phyloP scores from a whole-genome alignment of 2,113 vertebrate genomes.

The Rhinogobius similis region DNA sequence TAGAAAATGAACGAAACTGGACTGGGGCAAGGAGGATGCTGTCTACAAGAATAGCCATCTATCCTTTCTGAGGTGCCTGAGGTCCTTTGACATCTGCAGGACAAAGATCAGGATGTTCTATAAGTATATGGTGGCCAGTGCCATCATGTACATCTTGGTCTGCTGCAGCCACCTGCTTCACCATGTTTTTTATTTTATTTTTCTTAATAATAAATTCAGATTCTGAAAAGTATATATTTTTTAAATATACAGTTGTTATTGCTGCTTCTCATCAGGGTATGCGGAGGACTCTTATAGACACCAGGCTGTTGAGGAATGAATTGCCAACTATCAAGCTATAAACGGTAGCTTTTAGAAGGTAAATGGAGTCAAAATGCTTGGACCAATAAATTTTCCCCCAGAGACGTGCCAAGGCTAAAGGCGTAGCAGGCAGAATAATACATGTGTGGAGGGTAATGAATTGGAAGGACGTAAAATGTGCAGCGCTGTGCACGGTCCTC shows the following conservation, averaged over 20 bases:
- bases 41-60: no score
- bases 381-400: conserved; percentile 73
- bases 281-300: conserved; percentile 45
- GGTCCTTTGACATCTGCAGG: no score
- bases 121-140: no score
- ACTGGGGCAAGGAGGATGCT: no score
- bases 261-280: conserved; percentile 42
- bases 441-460: conserved; percentile 77
- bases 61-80: no score
- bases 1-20: no score
- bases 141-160: no score
- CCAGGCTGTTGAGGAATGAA: conserved; percentile 54
- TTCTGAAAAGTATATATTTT: no score
- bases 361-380: conserved; percentile 77
- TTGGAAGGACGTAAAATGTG: conserved; percentile 73
- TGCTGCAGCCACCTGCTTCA: no score
- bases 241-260: conserved; percentile 10
- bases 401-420: conserved; percentile 64
- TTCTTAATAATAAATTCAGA: no score
- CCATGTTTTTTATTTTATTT: no score
- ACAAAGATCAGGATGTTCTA: no score
- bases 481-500: conserved; percentile 53
- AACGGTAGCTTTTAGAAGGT: conserved; percentile 74
- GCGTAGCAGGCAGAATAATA: conserved; percentile 72
- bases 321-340: conserved; percentile 67